Percentiles rank a stretch among this genome's conserved stretches.
Conservation (phyloP, 2,888 invertebrate genomes). For the Ditula angustiorana region DNA sequence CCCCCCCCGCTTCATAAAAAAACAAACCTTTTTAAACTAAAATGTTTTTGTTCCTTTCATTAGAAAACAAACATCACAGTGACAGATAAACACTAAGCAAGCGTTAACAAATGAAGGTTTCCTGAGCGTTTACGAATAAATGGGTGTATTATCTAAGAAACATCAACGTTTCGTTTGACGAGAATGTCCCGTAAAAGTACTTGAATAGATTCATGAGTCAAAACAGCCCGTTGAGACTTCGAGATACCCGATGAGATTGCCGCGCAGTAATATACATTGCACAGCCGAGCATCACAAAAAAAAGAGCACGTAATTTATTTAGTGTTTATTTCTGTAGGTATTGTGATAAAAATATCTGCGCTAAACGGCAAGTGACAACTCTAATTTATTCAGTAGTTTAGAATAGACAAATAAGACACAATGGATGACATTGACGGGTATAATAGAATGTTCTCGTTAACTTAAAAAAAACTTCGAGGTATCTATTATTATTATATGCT, state of each 20-base stretch:
- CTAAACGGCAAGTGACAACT: neutral
- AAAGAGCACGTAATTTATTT: neutral
- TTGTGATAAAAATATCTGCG: neutral
- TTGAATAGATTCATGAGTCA: conserved; percentile 8
- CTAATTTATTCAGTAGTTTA: neutral
- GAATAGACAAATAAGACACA: neutral
- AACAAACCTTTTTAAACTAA: too few species aligned
- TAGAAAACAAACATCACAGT: too few species aligned
- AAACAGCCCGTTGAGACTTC: conserved; percentile 5
- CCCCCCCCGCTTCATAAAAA: too few species aligned
- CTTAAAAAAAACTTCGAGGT: too few species aligned
- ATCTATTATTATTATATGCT: too few species aligned
- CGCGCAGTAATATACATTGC: neutral
- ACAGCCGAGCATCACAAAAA: neutral
- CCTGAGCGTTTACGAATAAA: too few species aligned
- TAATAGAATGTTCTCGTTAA: too few species aligned
- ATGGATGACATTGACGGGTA: too few species aligned
- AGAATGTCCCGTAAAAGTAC: conserved; percentile 16
- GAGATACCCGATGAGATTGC: conserved; percentile 3
- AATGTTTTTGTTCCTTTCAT: too few species aligned
- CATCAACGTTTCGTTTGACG: neutral
- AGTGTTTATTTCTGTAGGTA: neutral
- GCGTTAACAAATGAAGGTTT: too few species aligned
- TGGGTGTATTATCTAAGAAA: neutral
- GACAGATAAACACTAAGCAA: too few species aligned